Evolutionary conservation across 1,140 invertebrate species (phyloP).

Genomic region (Oedothorax gibbosus): DNA sequence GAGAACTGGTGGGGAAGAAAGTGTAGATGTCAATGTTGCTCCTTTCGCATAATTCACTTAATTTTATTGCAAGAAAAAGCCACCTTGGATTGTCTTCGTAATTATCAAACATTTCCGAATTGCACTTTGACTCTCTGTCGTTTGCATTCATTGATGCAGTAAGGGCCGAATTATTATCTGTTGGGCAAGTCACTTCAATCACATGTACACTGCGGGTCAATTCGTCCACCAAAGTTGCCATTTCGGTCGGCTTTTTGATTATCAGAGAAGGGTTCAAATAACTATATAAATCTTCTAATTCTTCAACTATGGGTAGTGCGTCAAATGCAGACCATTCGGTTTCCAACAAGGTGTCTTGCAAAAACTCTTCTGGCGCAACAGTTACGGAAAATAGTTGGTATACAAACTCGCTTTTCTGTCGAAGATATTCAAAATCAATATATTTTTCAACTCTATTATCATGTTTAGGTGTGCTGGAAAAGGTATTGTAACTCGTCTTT

Average conservation of each 20-base stretch:
- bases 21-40: not conserved
- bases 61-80: slow-evolving; percentile 10
- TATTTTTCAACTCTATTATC: not conserved
- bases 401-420: not conserved
- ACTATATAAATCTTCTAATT: slow-evolving; percentile 9
- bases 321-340: not conserved
- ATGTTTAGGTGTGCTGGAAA: not conserved
- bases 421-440: not conserved
- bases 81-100: slow-evolving; percentile 8
- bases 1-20: not conserved
- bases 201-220: not conserved
- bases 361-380: not conserved
- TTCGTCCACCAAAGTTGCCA: not conserved
- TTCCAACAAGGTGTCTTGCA: not conserved
- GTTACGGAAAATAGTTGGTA: slow-evolving; percentile 15
- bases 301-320: not conserved
- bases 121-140: not conserved
- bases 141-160: not conserved
- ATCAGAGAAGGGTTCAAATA: not conserved
- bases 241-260: not conserved
- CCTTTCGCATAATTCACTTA: slow-evolving; percentile 10
- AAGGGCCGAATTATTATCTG: not conserved
- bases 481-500: slow-evolving; percentile 1
- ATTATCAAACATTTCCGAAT: not conserved
- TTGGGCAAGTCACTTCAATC: not conserved